phyloP scores from a whole-genome alignment of 92 coral and sea anemone species.

The Zoanthus gigantus region DNA sequence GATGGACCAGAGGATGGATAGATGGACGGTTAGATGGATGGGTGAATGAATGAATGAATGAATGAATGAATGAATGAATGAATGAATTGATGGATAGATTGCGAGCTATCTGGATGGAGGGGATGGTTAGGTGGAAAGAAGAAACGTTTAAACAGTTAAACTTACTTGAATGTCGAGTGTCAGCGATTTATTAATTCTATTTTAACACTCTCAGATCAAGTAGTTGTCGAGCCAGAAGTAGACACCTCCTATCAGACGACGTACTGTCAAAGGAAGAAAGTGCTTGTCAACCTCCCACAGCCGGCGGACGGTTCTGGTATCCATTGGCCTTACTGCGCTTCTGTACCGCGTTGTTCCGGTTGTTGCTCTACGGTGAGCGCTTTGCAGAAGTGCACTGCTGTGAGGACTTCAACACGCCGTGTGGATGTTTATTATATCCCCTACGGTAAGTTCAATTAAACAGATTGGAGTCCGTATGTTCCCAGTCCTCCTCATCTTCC shows the following conservation, averaged over 20 bases:
- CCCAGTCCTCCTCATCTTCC: background rate
- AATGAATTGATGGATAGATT: background rate
- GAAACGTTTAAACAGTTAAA: background rate
- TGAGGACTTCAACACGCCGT: background rate
- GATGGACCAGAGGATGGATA: background rate
- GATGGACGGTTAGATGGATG: background rate
- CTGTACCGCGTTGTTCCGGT: slow-evolving; percentile 15
- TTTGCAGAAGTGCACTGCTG: slow-evolving; percentile 3
- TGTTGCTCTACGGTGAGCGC: slow-evolving; percentile 19
- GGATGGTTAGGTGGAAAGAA: background rate
- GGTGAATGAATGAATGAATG: background rate
- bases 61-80: background rate
- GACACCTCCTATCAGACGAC: slow-evolving; percentile 7
- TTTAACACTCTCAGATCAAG: background rate
- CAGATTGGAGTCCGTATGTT: background rate
- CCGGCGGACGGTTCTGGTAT: slow-evolving; percentile 8
- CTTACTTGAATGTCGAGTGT: background rate
- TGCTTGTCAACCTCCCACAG: background rate
- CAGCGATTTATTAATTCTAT: background rate
- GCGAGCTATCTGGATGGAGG: background rate
- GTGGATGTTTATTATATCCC: slow-evolving; percentile 29
- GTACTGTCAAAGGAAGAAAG: slow-evolving; percentile 18
- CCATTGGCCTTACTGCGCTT: slow-evolving; percentile 38
- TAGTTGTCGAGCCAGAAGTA: background rate
- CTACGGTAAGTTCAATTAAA: background rate